These are phyloP conservation scores for Euphydryas editha DNA, from an alignment of 2,888 invertebrate genomes.

Conservation along the genomic window DNA sequence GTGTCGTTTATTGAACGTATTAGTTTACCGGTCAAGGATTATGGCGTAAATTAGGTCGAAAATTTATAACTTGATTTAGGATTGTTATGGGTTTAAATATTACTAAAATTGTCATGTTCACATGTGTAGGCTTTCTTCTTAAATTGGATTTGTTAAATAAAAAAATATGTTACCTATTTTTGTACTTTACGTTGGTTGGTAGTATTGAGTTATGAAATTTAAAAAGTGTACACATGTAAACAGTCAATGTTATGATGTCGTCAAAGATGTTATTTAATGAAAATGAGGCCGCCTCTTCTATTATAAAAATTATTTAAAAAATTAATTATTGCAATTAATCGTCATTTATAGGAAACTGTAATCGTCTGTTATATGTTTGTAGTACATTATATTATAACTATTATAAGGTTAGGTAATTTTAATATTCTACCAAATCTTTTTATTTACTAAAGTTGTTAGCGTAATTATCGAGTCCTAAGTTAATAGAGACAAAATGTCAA, in stretches of 20 bases:
- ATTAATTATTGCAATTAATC: constrained; percentile 26
- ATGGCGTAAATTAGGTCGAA: neutral
- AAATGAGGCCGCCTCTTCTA: constrained; percentile 80
- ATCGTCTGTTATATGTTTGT: constrained; percentile 61
- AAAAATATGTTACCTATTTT: neutral
- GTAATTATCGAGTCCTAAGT: constrained; percentile 9
- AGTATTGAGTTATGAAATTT: neutral
- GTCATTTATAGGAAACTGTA: constrained; percentile 70
- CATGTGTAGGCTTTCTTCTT: neutral
- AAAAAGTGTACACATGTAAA: constrained; percentile 14
- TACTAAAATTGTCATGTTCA: neutral
- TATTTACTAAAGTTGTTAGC: constrained; percentile 39
- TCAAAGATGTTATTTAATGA: constrained; percentile 57
- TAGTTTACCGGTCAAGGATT: neutral
- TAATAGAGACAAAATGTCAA: constrained; percentile 6
- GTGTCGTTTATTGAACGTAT: neutral
- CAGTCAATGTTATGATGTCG: constrained; percentile 14
- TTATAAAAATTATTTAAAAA: constrained; percentile 63
- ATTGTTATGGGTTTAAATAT: constrained; percentile 7
- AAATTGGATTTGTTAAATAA: neutral
- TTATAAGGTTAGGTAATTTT: constrained; percentile 61
- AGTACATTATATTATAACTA: constrained; percentile 58
- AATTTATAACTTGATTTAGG: constrained; percentile 2
- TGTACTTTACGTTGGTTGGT: neutral
- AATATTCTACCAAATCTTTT: constrained; percentile 76